Evolutionary conservation across 2,888 invertebrate genomes (phyloP).

Genomic region (Gryllus longicercus): DNA sequence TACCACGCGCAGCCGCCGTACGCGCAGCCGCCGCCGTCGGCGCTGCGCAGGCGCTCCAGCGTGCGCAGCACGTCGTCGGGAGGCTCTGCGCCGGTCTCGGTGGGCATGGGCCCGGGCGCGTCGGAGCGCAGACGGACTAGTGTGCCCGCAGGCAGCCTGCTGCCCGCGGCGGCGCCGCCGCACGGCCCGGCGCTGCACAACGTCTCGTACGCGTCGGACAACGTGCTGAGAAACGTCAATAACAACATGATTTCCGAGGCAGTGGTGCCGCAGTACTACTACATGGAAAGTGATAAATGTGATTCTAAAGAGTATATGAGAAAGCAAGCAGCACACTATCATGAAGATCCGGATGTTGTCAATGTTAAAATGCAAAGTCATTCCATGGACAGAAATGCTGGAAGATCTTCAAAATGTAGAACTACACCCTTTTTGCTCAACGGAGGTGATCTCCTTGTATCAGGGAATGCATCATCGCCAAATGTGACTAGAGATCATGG

Average conservation of each 20-base stretch:
- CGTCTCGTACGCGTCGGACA: slow-evolving; percentile 25
- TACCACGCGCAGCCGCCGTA: slow-evolving; percentile 21
- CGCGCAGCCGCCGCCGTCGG: slow-evolving; percentile 40
- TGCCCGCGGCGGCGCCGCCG: slow-evolving; percentile 19
- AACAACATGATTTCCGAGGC: slow-evolving; percentile 11
- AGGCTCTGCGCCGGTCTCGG: not conserved
- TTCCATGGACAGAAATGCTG: not conserved
- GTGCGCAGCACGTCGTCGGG: slow-evolving; percentile 44
- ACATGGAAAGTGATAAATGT: slow-evolving; percentile 22
- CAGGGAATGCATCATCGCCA: slow-evolving; percentile 46
- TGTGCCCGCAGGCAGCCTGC: slow-evolving; percentile 43
- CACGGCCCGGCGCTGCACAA: slow-evolving; percentile 24
- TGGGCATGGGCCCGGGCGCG: not conserved
- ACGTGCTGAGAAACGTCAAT: slow-evolving; percentile 20
- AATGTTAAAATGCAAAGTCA: slow-evolving; percentile 12
- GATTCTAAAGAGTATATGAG: slow-evolving; percentile 21
- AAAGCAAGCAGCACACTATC: not conserved
- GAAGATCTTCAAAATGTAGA: slow-evolving; percentile 21
- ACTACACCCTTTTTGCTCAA: slow-evolving; percentile 40
- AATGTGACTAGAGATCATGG: slow-evolving; percentile 41
- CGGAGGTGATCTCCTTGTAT: slow-evolving; percentile 40
- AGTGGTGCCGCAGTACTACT: not conserved
- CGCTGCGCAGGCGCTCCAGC: slow-evolving; percentile 46
- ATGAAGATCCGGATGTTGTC: slow-evolving; percentile 19
- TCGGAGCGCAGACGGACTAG: slow-evolving; percentile 43